These are phyloP conservation scores for Diaprepes abbreviatus DNA, from an alignment of 2,888 invertebrate species.

Conservation along the genomic window DNA sequence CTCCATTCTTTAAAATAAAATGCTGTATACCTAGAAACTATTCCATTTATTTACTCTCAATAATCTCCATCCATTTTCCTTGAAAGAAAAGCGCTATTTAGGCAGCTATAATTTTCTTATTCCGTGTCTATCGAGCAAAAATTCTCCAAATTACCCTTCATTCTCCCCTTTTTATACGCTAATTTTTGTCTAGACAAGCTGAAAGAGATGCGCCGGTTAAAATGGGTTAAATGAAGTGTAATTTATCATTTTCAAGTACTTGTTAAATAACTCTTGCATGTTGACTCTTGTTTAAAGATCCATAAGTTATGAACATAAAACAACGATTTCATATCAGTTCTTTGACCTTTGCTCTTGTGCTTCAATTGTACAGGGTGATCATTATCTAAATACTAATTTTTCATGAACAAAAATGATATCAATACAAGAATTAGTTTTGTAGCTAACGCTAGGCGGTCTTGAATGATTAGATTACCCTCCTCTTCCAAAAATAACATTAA, in stretches of 20 bases:
- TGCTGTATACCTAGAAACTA: too few relatives aligned
- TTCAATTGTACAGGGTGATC: too few relatives aligned
- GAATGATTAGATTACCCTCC: too few relatives aligned
- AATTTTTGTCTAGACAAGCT: conserved; percentile 30
- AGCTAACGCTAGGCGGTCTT: too few relatives aligned
- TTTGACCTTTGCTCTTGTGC: too few relatives aligned
- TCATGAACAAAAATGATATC: too few relatives aligned
- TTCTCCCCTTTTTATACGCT: conserved; percentile 15
- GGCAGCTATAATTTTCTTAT: conserved; percentile 5
- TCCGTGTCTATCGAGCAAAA: conserved; percentile 10
- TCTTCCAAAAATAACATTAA: too few relatives aligned
- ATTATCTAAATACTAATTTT: too few relatives aligned
- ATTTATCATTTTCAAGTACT: conserved; percentile 13
- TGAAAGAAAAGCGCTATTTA: conserved; percentile 3
- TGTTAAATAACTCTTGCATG: conserved; percentile 8
- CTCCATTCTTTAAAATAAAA: too few relatives aligned
- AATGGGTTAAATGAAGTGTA: conserved; percentile 12
- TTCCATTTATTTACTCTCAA: too few relatives aligned
- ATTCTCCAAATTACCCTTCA: conserved; percentile 19
- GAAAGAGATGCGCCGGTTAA: conserved; percentile 13
- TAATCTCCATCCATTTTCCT: not conserved
- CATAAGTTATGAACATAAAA: not conserved
- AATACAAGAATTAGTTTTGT: too few relatives aligned
- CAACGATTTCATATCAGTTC: too few relatives aligned
- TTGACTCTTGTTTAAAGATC: not conserved